Evolutionary conservation across 2,113 vertebrate species (phyloP).

Genomic region (Echinops telfairi): DNA sequence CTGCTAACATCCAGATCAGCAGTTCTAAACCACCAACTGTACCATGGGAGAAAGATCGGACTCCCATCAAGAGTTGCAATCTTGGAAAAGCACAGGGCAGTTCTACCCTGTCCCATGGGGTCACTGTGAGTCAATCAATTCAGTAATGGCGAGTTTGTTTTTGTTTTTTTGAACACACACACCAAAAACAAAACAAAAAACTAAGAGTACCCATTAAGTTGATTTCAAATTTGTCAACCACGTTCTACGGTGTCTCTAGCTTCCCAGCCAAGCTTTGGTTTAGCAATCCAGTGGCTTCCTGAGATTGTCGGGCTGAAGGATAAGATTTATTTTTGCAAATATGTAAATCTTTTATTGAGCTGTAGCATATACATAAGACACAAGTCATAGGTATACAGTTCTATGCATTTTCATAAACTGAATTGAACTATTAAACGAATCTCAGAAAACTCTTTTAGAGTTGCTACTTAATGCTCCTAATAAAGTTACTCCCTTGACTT

Average conservation of each 20-base stretch:
- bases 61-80: too few species aligned
- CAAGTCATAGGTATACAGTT: not conserved
- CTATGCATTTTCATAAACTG: not conserved
- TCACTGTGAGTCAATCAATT: too few species aligned
- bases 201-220: not conserved
- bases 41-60: too few species aligned
- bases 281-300: too few species aligned
- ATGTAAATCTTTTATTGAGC: not conserved
- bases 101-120: too few species aligned
- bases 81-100: too few species aligned
- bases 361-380: not conserved
- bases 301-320: too few species aligned
- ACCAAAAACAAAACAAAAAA: not conserved
- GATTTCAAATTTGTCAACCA: not conserved
- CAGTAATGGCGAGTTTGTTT: too few species aligned
- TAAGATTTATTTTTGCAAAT: conserved; percentile 20
- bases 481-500: not conserved
- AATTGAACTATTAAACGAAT: not conserved
- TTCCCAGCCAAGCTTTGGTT: not conserved
- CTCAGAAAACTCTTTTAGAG: not conserved
- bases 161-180: too few species aligned
- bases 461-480: not conserved
- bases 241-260: not conserved
- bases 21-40: too few species aligned
- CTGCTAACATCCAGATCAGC: not conserved